Conservation (phyloP, 2,888 invertebrate genomes). For the Malacosoma neustria region DNA sequence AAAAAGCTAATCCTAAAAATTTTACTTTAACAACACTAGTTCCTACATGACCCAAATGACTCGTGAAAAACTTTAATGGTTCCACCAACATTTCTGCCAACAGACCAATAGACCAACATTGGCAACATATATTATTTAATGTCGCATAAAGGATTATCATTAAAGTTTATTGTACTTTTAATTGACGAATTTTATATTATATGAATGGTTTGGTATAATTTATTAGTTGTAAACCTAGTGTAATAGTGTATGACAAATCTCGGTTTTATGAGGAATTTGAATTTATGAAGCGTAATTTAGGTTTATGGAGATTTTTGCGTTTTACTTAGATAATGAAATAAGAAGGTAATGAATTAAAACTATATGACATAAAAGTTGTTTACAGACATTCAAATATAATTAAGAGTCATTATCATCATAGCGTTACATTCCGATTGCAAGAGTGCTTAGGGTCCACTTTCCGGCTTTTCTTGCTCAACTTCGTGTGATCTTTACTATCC, state of each 20-base stretch:
- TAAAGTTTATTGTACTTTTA: background rate
- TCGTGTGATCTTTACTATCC: too few relatives aligned
- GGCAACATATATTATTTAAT: background rate
- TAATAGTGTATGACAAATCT: background rate
- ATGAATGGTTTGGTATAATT: background rate
- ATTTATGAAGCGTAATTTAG: background rate
- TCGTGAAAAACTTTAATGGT: constrained; percentile 6
- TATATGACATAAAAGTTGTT: too few relatives aligned
- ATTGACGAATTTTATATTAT: background rate
- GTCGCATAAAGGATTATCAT: background rate
- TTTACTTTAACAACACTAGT: constrained; percentile 4
- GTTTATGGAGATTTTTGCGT: background rate
- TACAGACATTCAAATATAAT: too few relatives aligned
- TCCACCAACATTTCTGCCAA: background rate
- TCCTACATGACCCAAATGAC: constrained; percentile 4
- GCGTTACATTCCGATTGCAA: too few relatives aligned
- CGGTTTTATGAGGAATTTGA: background rate
- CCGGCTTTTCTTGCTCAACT: too few relatives aligned
- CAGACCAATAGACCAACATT: background rate
- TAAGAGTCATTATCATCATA: too few relatives aligned
- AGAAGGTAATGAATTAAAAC: too few relatives aligned
- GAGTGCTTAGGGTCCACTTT: too few relatives aligned
- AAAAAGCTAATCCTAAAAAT: too few relatives aligned
- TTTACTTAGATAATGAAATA: too few relatives aligned
- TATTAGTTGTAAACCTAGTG: background rate